These are phyloP conservation scores for Nothobranchius kuhntae DNA, from an alignment of 2,113 vertebrate genomes.

Conservation along the genomic window DNA sequence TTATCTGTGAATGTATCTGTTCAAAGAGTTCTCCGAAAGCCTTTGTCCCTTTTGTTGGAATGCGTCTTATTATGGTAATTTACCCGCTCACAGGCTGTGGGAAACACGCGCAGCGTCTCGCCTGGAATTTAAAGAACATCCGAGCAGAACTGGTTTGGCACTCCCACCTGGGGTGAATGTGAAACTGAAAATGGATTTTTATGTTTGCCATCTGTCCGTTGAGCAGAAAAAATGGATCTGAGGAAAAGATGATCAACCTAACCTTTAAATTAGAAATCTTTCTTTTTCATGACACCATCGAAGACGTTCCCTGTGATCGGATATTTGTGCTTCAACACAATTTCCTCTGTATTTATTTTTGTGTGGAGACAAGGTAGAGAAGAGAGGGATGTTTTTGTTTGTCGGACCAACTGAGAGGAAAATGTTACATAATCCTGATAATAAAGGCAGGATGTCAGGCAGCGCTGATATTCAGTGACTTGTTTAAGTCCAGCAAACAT, in stretches of 20 bases:
- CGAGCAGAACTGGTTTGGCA: constrained; percentile 28
- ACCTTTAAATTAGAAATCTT: too few species aligned
- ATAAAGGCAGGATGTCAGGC: constrained; percentile 49
- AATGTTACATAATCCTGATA: constrained; percentile 34
- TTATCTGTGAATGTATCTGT: not conserved
- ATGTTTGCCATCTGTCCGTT: constrained; percentile 14
- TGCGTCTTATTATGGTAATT: constrained; percentile 22
- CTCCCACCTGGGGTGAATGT: not conserved
- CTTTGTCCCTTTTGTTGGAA: constrained; percentile 19
- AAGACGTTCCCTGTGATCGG: too few species aligned
- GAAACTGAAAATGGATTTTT: constrained; percentile 1
- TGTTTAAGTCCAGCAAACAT: constrained; percentile 3
- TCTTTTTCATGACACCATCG: not conserved
- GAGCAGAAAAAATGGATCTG: constrained; percentile 8
- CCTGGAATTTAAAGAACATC: constrained; percentile 25
- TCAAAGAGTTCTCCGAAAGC: not conserved
- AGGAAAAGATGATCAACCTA: constrained; percentile 19
- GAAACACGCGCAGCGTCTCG: constrained; percentile 44
- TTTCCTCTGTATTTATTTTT: too few species aligned
- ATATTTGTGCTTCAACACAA: too few species aligned
- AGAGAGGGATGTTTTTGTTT: constrained; percentile 30
- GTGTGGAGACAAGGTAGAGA: constrained; percentile 1
- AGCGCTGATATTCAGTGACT: constrained; percentile 15
- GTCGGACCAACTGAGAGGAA: constrained; percentile 16
- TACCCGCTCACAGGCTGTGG: not conserved